These are phyloP conservation scores for Rhopalosiphum nymphaeae DNA, from an alignment of 2,888 invertebrate genomes.

Conservation along the genomic window DNA sequence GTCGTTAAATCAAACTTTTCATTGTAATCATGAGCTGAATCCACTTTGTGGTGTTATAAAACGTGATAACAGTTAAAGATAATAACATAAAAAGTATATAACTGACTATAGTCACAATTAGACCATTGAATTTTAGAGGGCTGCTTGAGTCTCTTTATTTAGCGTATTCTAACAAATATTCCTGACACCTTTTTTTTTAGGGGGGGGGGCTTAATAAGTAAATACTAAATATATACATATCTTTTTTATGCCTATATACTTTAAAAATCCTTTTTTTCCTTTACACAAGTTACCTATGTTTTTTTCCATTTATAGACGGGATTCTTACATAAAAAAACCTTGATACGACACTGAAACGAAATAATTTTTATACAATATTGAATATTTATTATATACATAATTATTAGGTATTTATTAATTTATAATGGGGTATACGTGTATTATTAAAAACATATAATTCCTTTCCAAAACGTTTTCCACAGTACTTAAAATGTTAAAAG, in stretches of 20 bases:
- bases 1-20: not conserved
- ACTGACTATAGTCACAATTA: not conserved
- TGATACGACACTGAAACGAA: too few species aligned
- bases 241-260: too few species aligned
- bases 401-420: not conserved
- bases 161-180: too few species aligned
- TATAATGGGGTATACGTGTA: not conserved
- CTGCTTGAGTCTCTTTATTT: not conserved
- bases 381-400: too few species aligned
- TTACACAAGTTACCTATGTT: too few species aligned
- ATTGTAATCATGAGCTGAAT: not conserved
- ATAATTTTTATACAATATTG: too few species aligned
- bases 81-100: not conserved
- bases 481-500: not conserved
- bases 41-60: not conserved
- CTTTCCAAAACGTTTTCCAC: not conserved
- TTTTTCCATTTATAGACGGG: too few species aligned
- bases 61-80: not conserved
- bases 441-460: not conserved
- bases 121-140: not conserved
- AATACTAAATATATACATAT: too few species aligned
- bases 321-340: too few species aligned
- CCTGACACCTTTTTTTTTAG: too few species aligned
- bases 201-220: too few species aligned
- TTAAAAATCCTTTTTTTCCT: too few species aligned